Percentiles rank a stretch among this genome's conserved stretches.
Conservation (phyloP, 2,888 invertebrate species). For the Ommatoiulus sabulosus region DNA sequence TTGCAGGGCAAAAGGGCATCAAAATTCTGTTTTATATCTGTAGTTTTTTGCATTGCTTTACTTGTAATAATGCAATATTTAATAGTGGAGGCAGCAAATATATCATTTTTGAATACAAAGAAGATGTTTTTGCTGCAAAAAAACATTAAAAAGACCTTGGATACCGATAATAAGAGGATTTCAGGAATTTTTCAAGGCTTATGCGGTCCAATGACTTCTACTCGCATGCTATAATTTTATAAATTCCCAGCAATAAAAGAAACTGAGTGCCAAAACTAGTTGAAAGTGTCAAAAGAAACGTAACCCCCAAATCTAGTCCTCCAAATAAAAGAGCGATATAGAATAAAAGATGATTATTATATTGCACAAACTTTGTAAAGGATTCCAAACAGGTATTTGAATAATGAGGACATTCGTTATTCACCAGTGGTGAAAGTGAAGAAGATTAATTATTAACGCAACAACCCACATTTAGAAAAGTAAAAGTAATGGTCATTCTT, state of each 20-base stretch:
- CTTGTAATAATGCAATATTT: constrained; percentile 42
- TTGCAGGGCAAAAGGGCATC: not conserved
- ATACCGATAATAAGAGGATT: constrained; percentile 19
- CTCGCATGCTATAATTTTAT: constrained; percentile 8
- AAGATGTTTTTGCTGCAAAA: not conserved
- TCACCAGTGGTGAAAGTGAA: constrained; percentile 22
- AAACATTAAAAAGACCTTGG: constrained; percentile 19
- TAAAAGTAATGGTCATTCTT: not conserved
- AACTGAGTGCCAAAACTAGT: not conserved
- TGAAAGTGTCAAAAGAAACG: not conserved
- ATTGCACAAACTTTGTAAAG: constrained; percentile 12
- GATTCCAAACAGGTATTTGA: constrained; percentile 30
- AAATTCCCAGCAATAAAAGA: not conserved
- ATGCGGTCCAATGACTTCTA: constrained; percentile 39
- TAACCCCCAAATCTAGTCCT: constrained; percentile 30
- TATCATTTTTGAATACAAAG: constrained; percentile 2
- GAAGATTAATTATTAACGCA: constrained; percentile 46
- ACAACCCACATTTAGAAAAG: constrained; percentile 31
- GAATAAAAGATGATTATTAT: constrained; percentile 20
- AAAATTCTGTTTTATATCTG: not conserved
- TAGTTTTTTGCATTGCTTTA: not conserved
- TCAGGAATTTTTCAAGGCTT: constrained; percentile 16
- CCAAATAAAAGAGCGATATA: not conserved
- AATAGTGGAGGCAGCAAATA: constrained; percentile 27
- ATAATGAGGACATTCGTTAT: constrained; percentile 44